Evolutionary conservation across 2,797 vertebrate genomes (phyloP).

Genomic region (Synanceia verrucosa): DNA sequence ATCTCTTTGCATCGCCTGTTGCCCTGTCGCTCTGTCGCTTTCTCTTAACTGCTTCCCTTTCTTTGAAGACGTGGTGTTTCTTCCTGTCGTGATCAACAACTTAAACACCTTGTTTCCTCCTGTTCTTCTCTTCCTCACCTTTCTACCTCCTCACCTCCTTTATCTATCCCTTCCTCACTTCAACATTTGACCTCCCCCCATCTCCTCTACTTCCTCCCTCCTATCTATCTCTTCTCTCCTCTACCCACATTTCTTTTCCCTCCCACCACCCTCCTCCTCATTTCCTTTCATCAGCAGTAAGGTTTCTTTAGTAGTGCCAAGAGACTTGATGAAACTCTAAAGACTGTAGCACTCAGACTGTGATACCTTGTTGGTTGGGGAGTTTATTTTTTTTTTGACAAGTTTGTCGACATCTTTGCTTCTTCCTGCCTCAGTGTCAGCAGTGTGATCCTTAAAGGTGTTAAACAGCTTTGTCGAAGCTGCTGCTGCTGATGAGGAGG

Average conservation of each 20-base stretch:
- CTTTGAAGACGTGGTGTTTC: slow-evolving; percentile 45
- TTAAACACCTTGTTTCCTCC: slow-evolving; percentile 52
- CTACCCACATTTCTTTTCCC: neutral
- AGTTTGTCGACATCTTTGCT: slow-evolving; percentile 69
- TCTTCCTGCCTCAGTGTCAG: slow-evolving; percentile 72
- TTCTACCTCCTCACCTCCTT: slow-evolving; percentile 39
- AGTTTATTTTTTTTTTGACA: slow-evolving; percentile 53
- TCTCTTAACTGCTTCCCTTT: slow-evolving; percentile 19
- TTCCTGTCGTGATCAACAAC: slow-evolving; percentile 34
- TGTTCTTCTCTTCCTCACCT: slow-evolving; percentile 37
- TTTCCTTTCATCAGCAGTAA: slow-evolving; percentile 52
- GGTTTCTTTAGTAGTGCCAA: slow-evolving; percentile 66
- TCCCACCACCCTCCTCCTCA: slow-evolving; percentile 18
- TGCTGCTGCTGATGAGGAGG: slow-evolving; percentile 65
- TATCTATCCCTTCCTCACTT: slow-evolving; percentile 15
- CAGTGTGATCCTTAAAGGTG: slow-evolving; percentile 70
- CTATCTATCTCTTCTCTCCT: slow-evolving; percentile 16
- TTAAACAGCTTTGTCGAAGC: slow-evolving; percentile 70
- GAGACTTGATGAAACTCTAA: slow-evolving; percentile 72
- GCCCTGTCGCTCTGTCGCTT: slow-evolving; percentile 55
- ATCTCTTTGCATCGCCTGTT: slow-evolving; percentile 48
- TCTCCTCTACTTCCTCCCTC: neutral
- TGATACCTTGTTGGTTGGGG: slow-evolving; percentile 59
- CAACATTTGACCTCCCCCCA: slow-evolving; percentile 10
- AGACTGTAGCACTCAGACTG: slow-evolving; percentile 59